phyloP scores from a whole-genome alignment of 2,888 invertebrate species.

The Nasonia oneida region DNA sequence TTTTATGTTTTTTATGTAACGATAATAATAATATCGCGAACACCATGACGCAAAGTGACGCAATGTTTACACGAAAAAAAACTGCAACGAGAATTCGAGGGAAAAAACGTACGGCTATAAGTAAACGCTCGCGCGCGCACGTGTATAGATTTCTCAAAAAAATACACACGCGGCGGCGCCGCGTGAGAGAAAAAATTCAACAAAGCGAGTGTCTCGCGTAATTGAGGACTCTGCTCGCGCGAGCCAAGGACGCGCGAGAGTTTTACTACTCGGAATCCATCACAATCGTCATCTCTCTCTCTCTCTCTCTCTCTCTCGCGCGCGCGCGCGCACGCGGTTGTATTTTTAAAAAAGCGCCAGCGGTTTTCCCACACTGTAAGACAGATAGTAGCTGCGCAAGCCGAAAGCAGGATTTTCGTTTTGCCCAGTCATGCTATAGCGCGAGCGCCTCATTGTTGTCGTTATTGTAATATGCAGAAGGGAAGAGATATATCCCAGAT shows the following conservation, averaged over 20 bases:
- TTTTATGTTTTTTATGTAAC: no score
- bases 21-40: not conserved
- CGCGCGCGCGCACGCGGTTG: conserved; percentile 56
- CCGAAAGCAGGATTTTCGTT: conserved; percentile 18
- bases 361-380: conserved; percentile 32
- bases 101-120: not conserved
- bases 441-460: not conserved
- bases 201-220: conserved; percentile 48
- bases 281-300: conserved; percentile 41
- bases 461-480: not conserved
- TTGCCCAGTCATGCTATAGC: no score
- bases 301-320: conserved; percentile 25
- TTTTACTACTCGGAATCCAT: conserved; percentile 57
- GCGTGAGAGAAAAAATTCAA: conserved; percentile 45
- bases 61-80: conserved; percentile 53
- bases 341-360: conserved; percentile 62
- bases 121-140: not conserved
- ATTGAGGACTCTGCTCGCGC: conserved; percentile 52
- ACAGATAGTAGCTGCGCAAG: not conserved
- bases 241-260: conserved; percentile 52
- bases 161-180: not conserved
- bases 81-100: conserved; percentile 15
- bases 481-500: not conserved
- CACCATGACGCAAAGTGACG: conserved; percentile 48
- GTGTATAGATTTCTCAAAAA: conserved; percentile 12